Percentiles rank a stretch among this genome's conserved stretches.
Evolutionary conservation across 2,113 vertebrate genomes (phyloP).

Genomic region (Otocyon megalotis): DNA sequence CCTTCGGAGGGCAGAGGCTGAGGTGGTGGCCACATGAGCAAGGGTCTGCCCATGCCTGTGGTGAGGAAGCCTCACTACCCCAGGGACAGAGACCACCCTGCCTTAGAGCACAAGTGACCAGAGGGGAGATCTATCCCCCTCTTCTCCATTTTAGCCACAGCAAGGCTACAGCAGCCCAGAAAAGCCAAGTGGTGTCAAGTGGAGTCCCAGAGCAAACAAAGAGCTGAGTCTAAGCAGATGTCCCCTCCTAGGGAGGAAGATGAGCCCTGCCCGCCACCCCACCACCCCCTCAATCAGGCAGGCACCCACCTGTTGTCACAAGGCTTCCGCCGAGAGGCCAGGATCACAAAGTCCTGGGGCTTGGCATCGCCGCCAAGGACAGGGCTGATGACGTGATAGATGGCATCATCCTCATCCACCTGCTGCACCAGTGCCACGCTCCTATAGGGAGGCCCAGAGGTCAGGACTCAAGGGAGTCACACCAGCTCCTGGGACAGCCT

Average conservation of each 20-base stretch:
- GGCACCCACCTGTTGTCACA: constrained; percentile 91
- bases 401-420: constrained; percentile 93
- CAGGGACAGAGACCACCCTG: not conserved
- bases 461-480: not conserved
- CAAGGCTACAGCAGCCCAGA: not conserved
- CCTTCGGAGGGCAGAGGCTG: not conserved
- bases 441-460: constrained; percentile 80
- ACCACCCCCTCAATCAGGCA: not conserved
- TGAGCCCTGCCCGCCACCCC: not conserved
- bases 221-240: not conserved
- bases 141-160: not conserved
- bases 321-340: constrained; percentile 94
- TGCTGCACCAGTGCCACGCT: constrained; percentile 92
- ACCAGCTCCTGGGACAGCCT: not conserved
- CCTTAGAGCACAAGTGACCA: not conserved
- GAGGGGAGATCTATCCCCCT: not conserved
- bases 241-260: not conserved
- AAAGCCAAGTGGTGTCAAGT: not conserved
- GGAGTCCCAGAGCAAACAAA: not conserved
- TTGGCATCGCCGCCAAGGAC: constrained; percentile 88
- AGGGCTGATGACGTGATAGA: constrained; percentile 93
- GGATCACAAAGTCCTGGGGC: constrained; percentile 93
- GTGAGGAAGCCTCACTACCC: not conserved
- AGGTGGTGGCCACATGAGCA: not conserved
- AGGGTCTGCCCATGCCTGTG: rapidly evolving